Evolutionary conservation across 92 coral and sea anemone species (phyloP), one percentile per base, ranked within the genome.

Genomic region (Siderastrea radians): DNA sequence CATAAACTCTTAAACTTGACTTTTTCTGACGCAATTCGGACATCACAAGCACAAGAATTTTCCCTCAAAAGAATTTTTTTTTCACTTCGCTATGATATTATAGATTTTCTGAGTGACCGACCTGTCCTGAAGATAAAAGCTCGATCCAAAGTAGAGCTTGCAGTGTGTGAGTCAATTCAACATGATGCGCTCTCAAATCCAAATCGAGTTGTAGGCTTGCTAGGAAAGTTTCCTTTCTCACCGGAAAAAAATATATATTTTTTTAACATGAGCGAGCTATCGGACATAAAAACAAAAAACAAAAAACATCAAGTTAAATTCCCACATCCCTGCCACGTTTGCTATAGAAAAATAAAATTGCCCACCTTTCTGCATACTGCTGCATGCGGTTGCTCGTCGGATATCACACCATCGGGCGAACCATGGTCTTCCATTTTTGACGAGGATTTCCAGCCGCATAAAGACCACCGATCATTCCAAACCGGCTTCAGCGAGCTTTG

Each of bases 311-410:
- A 46, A 55, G 86, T 82, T 70, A 82, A 54, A 82, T 82, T 69
- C 68, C 86, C 58, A 26, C 64, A 82, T 82, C 86, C 49, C 76
- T 72, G 67, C 4, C 86, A 57, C 77, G 69, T 70, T 71, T 69
- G 57, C 86, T 17, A 69, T 14, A 71, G 68, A 44, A 68, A 82
- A 82, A 74, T 7, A 7, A 82, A 46, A 57, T 38, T 49, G 26
- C 73, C 46, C 49, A 84, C 87, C 87, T 84, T 84, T 61, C 51
- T 74, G 73, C 87, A 84, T 26, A 84, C 80, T 60, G 80, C 62
- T 13, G 87, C 80, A 84, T 84, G 87, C 0, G 79, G 87, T 62
- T 62, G 87, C 15, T 84, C 87, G 17, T 84, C 87, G 46, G 16
- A 13, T 50, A 68, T 14, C 14, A 57, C 68, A 68, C 86, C 86